Percentiles rank a stretch among this genome's conserved stretches.
These are phyloP conservation scores for Metaphire vulgaris DNA, from an alignment of 1,140 invertebrate genomes.

Conservation along the genomic window DNA sequence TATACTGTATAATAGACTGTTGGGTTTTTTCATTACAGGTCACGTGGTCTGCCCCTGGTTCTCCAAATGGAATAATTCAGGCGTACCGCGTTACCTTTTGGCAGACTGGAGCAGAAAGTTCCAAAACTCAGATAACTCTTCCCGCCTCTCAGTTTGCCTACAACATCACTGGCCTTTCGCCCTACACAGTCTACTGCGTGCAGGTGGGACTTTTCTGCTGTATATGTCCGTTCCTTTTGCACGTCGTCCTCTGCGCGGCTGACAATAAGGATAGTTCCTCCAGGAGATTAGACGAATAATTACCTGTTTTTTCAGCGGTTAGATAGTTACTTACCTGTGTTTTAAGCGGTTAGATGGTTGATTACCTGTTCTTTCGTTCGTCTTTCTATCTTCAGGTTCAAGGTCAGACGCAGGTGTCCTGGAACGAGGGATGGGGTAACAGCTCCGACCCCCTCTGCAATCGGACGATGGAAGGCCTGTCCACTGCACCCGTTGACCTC, in stretches of 20 bases:
- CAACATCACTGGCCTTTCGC: background rate
- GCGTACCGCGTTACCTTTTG: background rate
- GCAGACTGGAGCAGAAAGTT: background rate
- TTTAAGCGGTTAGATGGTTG: no score
- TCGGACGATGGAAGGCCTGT: slow-evolving; percentile 26
- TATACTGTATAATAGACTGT: no score
- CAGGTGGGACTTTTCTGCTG: no score
- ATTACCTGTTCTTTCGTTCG: no score
- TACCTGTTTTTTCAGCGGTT: no score
- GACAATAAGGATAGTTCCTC: background rate
- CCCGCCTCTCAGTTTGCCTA: background rate
- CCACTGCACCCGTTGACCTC: slow-evolving; percentile 25
- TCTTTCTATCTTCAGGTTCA: slow-evolving; percentile 25
- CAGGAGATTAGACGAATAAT: no score
- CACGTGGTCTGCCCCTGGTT: background rate
- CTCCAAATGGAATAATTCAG: background rate
- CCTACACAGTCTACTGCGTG: background rate
- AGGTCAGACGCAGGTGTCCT: slow-evolving; percentile 7
- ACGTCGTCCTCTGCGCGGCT: background rate
- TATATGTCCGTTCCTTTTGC: no score
- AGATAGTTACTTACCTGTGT: no score
- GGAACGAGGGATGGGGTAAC: slow-evolving; percentile 24
- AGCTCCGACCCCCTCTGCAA: background rate
- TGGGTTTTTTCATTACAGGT: no score
- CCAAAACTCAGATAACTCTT: background rate